Base-by-base conservation (phyloP, 2,888 invertebrate genomes). In the Tetropium fuscum region DNA sequence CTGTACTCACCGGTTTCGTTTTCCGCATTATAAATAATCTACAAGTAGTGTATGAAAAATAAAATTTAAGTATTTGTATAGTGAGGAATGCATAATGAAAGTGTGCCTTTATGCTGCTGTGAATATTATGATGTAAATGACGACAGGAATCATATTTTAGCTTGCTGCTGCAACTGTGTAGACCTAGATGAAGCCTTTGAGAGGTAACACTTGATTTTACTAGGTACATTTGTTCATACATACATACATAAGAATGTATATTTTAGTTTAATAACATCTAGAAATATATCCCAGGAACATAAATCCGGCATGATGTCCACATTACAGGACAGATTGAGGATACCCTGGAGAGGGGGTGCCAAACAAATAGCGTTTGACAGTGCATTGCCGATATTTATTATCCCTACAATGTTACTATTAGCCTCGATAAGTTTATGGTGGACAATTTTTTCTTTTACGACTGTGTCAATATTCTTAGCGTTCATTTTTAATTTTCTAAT, bases 271-370 rank as follows among this genome's bases (percentile, higher is more conserved):
- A 73, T 83, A 49, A 75, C 77, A 47, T 80, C 83, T 34, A 68
- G 74, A 62, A 71, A 71, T 54, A 71, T 82, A 10, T 74, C 82
- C 13, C 66, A 71, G 8, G 73, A 66, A 53, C 75, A 79, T 63
- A 77, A 75, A 58, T 55, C 68, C 3, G 75, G 76, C 18, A 78
- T 86, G 71, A 75, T 84, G 70, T 75, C 81, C 16, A 84, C 84
- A 6, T 78, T 86, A 51, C 83, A 84, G 69, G 87, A 87, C 67
- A 81, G 87, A 55, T 67, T 87, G 61, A 80, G 87, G 45, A 78
- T 87, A 61, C 87, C 87, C 40, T 87, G 87, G 87, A 78, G 81
- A 44, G 87, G 86, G 13, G 87, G 87, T 13, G 87, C 87, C 19
- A 84, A 83, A 65, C 83, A 83, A 67, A 76, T 87, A 5, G 82